Percentiles rank a stretch among this genome's conserved stretches.
These are phyloP conservation scores for Lepidocyrtoides sp. DNA, from an alignment of 2,888 invertebrate genomes.

Conservation along the genomic window DNA sequence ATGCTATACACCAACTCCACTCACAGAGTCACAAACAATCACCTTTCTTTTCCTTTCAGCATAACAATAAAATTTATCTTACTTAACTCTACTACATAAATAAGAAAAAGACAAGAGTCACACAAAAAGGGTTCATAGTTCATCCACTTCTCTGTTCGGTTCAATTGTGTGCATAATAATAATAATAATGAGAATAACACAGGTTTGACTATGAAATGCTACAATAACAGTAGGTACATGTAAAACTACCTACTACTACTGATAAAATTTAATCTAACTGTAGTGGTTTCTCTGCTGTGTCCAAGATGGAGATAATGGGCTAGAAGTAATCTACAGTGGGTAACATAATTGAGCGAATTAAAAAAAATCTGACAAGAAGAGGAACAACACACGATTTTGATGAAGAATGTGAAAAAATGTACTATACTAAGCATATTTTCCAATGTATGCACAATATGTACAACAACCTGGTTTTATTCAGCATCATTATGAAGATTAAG, in stretches of 20 bases:
- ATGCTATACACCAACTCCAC: no score
- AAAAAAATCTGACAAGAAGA: conserved; percentile 61
- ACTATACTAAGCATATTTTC: conserved; percentile 6
- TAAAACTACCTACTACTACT: background rate
- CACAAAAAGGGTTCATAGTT: conserved; percentile 66
- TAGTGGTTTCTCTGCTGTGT: conserved; percentile 38
- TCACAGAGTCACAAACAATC: conserved; percentile 4
- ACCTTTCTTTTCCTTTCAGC: conserved; percentile 69
- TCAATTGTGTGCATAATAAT: conserved; percentile 9
- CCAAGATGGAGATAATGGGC: conserved; percentile 37
- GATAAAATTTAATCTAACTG: conserved; percentile 25
- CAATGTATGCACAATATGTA: background rate
- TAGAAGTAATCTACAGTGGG: conserved; percentile 46
- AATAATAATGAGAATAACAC: background rate
- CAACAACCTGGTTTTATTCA: conserved; percentile 50
- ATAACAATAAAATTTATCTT: conserved; percentile 61
- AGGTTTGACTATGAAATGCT: background rate
- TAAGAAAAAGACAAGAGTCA: conserved; percentile 5
- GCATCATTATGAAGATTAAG: conserved; percentile 56
- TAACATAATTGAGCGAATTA: conserved; percentile 66
- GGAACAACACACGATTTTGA: conserved; percentile 67
- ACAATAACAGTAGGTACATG: background rate
- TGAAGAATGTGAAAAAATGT: conserved; percentile 40
- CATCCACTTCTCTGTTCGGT: conserved; percentile 62
- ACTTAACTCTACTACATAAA: conserved; percentile 37